These are phyloP conservation scores for Patiria pectinifera DNA, from an alignment of 53 echinoderm and acorn worm species.

Conservation along the genomic window DNA sequence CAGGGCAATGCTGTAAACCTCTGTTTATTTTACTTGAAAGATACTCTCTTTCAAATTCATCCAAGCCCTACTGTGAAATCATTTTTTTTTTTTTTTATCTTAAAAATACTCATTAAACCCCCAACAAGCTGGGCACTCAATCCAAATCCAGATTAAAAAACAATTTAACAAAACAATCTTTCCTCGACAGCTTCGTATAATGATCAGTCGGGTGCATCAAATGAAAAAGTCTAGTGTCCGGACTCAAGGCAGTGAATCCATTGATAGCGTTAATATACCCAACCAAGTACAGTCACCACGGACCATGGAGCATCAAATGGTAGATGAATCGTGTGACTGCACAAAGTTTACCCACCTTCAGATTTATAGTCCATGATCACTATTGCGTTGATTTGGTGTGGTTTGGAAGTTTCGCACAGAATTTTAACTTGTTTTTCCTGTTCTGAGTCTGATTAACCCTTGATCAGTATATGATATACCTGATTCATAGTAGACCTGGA, in stretches of 20 bases:
- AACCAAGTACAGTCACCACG: constrained; percentile 69
- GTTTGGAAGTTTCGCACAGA: no score
- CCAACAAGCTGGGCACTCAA: not conserved
- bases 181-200: constrained; percentile 29
- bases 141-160: not conserved
- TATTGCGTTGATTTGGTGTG: constrained; percentile 11
- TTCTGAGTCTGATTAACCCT: no score
- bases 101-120: not conserved
- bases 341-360: not conserved
- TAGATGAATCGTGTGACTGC: constrained; percentile 15
- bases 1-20: no score
- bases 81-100: no score
- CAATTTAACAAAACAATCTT: not conserved
- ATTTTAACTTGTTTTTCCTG: no score
- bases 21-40: not conserved
- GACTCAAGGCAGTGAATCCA: constrained; percentile 31
- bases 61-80: no score
- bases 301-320: constrained; percentile 75
- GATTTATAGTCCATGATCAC: not conserved
- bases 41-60: no score
- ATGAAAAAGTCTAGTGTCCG: constrained; percentile 53
- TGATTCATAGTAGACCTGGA: no score
- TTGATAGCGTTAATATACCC: constrained; percentile 67
- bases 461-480: no score
- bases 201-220: constrained; percentile 32